These are phyloP conservation scores for Ochropleura leucogaster DNA, from an alignment of 2,888 invertebrate species.

Conservation along the genomic window DNA sequence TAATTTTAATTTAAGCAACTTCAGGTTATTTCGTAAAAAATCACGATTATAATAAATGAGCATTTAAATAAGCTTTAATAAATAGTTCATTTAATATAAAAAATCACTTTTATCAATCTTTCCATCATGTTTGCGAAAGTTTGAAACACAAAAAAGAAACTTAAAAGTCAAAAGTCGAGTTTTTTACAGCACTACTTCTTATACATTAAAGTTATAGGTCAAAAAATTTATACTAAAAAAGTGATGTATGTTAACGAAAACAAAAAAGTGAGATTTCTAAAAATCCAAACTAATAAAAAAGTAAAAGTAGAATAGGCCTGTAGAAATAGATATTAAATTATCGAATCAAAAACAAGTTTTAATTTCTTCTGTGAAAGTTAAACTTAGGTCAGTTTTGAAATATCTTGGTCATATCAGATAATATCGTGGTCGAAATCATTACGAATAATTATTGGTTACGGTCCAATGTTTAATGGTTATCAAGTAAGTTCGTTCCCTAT, in stretches of 20 bases:
- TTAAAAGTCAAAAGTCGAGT: not conserved
- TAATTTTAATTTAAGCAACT: no score
- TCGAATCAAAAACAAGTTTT: constrained; percentile 25
- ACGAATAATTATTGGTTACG: not conserved
- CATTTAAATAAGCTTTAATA: no score
- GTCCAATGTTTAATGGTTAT: no score
- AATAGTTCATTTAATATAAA: not conserved
- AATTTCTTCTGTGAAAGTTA: constrained; percentile 34
- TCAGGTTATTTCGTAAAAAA: no score
- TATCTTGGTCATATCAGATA: not conserved
- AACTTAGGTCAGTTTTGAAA: constrained; percentile 4
- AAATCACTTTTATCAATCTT: not conserved
- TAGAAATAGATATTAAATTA: constrained; percentile 1
- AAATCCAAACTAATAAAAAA: not conserved
- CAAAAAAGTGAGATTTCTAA: constrained; percentile 26
- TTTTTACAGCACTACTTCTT: not conserved
- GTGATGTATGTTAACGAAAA: not conserved
- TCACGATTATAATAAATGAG: no score
- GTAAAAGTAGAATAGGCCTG: constrained; percentile 25
- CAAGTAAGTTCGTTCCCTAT: no score
- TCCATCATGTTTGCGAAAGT: constrained; percentile 12
- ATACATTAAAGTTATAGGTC: not conserved
- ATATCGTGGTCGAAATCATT: not conserved
- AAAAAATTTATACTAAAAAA: not conserved
- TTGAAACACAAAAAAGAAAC: not conserved